Conservation (phyloP, 2,888 invertebrate species). For the Harmothoe impar region DNA sequence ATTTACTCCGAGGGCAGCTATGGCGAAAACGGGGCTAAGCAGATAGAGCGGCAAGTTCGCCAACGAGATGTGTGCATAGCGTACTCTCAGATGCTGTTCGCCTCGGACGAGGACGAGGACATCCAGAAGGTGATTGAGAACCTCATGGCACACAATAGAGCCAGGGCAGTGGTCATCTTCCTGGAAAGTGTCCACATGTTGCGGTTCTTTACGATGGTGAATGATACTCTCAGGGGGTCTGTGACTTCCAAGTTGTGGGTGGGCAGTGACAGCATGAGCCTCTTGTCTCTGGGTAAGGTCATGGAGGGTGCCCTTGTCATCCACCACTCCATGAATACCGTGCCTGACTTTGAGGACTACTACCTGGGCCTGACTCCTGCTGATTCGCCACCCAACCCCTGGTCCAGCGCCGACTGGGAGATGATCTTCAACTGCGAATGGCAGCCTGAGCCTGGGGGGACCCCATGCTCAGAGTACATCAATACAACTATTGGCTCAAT, state of each 20-base stretch:
- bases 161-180: neutral
- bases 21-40: slow-evolving; percentile 36
- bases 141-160: neutral
- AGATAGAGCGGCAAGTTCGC: neutral
- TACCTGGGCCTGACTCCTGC: slow-evolving; percentile 8
- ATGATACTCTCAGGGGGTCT: no score
- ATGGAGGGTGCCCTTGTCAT: slow-evolving; percentile 11
- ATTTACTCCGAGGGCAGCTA: neutral
- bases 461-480: neutral
- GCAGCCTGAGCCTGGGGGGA: neutral
- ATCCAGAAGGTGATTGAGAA: neutral
- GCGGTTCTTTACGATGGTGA: no score
- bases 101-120: neutral
- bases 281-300: neutral
- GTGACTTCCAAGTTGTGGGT: no score
- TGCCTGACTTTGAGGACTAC: neutral
- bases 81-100: neutral
- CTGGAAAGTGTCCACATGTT: no score
- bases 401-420: neutral
- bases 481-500: no score
- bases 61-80: neutral
- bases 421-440: slow-evolving; percentile 24
- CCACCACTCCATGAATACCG: neutral
- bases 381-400: neutral
- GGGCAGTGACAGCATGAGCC: no score